Evolutionary conservation across 2,113 vertebrate species (phyloP).

Genomic region (Felis catus): F.catus_Fca126_mat1.0 CM031419.1:68665501-68666000

Average conservation of each 20-base stretch:
- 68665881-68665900: accelerated
- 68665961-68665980: not conserved
- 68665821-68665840: not conserved
- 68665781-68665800: not conserved
- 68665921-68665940: not conserved
- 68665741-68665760: not conserved
- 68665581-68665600: not conserved
- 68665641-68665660: not conserved
- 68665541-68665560: not conserved
- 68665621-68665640: not conserved
- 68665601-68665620: not conserved
- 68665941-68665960: not conserved
- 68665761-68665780: not conserved
- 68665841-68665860: not conserved
- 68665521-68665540: not conserved
- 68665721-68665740: not conserved
- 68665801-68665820: not conserved
- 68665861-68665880: not conserved
- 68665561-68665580: not conserved
- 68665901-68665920: not conserved
- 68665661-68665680: not conserved
- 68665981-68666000: not conserved
- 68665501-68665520: not conserved
- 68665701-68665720: not conserved
- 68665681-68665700: not conserved